Base-by-base conservation (phyloP, 23 tunicate genomes). In the Oikopleura albicans region DNA sequence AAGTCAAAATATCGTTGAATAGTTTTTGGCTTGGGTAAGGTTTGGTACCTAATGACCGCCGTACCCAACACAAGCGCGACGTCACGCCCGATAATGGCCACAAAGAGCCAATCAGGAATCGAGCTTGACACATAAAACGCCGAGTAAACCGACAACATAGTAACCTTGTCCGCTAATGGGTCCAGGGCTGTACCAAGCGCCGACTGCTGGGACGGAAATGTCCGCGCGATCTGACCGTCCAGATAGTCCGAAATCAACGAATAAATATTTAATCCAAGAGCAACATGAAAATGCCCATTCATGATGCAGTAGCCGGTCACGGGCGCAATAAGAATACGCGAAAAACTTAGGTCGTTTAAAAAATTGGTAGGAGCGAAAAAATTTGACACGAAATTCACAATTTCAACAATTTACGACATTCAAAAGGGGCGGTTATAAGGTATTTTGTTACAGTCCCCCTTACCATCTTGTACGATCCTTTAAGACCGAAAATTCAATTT, bases 131-230 rank as follows among this genome's bases (percentile, higher is more conserved):
- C 31, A 71, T 16, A 16, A 16, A 71, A 71, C 2, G 79, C 79
- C 33, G 79, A 71, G 37, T 71, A 71, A 2, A 71, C 79, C 2
- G 79, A 34, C 37, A 71, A 37, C 79, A 71, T 71, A 16, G 79
- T 71, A 22, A 71, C 63, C 66, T 94, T 94, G 71, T 95, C 96
- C 0, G 91, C 99, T 40, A 95, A 88, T 41, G 99, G 99, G 83
- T 95, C 99, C 34, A 95, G 41, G 0, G 92, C 99, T 39, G 99
- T 84, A 33, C 99, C 99, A 75, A 91, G 59, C 16, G 96, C 92
- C n/a, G 96, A 88, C 40, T 91, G 91, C 66, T 95, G 99, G 35
- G 99, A 95, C 0, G 99, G 92, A 96, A 96, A 95, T 59, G 76
- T 85, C 38, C 99, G 59, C 0, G 99, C 99, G 75, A 95, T 95